A percentile compares a stretch with the other conserved stretches of the same genome.
phyloP scores from a whole-genome alignment of 1,140 invertebrate genomes.

The Drosophila mojavensis region DNA sequence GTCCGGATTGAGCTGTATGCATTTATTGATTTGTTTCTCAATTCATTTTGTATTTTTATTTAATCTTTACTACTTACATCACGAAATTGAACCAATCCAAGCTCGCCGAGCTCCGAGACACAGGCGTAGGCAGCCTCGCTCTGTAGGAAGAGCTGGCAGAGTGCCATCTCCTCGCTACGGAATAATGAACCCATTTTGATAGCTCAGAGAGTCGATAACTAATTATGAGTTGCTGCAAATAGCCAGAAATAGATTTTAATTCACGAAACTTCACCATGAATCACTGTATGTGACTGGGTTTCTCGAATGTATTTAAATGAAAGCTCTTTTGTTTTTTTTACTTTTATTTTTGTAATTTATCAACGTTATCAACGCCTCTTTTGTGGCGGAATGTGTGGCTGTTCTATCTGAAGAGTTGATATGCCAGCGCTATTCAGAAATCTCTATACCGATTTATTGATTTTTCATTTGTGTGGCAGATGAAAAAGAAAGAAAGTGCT shows the following conservation, averaged over 20 bases:
- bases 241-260: not conserved
- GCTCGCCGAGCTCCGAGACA: conserved; percentile 94
- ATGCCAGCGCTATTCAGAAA: conserved; percentile 4
- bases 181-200: conserved; percentile 89
- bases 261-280: conserved; percentile 9
- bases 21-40: not conserved
- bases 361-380: conserved; percentile 16
- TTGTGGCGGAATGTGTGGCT: not conserved
- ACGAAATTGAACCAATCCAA: conserved; percentile 94
- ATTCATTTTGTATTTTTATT: not conserved
- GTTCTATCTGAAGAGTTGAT: conserved; percentile 12
- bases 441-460: conserved; percentile 46
- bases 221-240: conserved; percentile 36
- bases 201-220: conserved; percentile 17
- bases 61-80: conserved; percentile 88
- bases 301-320: not conserved
- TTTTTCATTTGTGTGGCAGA: conserved; percentile 37
- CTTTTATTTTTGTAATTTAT: not conserved
- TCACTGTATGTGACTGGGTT: conserved; percentile 3
- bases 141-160: conserved; percentile 95
- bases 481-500: conserved; percentile 43
- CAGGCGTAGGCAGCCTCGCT: conserved; percentile 95
- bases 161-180: conserved; percentile 94
- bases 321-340: not conserved
- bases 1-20: conserved; percentile 93